phyloP scores from a whole-genome alignment of 2,888 invertebrate species.

The Scotopteryx bipunctaria region DNA sequence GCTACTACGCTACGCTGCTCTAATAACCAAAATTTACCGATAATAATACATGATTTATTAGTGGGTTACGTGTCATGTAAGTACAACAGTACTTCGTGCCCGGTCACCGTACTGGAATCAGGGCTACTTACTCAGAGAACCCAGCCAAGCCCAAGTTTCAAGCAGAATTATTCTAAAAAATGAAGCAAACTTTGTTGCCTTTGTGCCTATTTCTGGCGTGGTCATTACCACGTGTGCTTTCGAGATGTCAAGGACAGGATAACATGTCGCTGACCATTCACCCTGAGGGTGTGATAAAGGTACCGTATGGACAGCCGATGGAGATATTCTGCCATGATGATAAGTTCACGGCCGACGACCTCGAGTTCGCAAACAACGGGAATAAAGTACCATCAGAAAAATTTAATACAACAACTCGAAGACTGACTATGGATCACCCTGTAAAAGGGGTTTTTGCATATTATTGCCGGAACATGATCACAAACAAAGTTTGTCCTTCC shows the following conservation, averaged over 20 bases:
- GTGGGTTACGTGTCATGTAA: too few species aligned
- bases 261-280: slow-evolving; percentile 59
- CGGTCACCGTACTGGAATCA: too few species aligned
- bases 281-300: slow-evolving; percentile 81
- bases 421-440: slow-evolving; percentile 80
- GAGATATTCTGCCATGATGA: slow-evolving; percentile 85
- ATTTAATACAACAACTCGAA: slow-evolving; percentile 85
- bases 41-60: too few species aligned
- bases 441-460: slow-evolving; percentile 78
- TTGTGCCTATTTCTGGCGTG: not conserved
- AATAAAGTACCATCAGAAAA: slow-evolving; percentile 61
- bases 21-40: too few species aligned
- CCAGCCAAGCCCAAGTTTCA: too few species aligned
- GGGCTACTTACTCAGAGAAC: too few species aligned
- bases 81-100: too few species aligned
- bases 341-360: slow-evolving; percentile 58
- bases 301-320: slow-evolving; percentile 84
- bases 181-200: not conserved
- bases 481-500: slow-evolving; percentile 51
- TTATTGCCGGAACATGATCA: slow-evolving; percentile 74
- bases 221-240: not conserved
- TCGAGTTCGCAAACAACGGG: slow-evolving; percentile 62
- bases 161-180: not conserved
- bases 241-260: slow-evolving; percentile 37
- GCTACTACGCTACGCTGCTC: too few species aligned